A percentile compares a stretch with the other conserved stretches of the same genome.
These are phyloP conservation scores for Chionomys nivalis DNA, from an alignment of 2,113 vertebrate species.

Conservation along the genomic window DNA sequence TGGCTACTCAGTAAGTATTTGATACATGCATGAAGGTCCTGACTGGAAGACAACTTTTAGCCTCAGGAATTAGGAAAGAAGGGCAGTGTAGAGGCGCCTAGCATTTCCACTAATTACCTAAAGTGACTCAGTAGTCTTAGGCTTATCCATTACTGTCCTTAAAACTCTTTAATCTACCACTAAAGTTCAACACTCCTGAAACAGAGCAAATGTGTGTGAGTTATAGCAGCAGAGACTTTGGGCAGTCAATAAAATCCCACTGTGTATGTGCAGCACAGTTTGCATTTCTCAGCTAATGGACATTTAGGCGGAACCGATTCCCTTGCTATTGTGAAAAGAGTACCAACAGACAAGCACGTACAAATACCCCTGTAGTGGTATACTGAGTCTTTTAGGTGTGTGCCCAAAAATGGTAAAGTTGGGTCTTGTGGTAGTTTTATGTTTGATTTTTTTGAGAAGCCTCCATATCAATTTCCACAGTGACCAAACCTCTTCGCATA, in stretches of 20 bases:
- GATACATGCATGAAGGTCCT: neutral
- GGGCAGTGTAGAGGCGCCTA: neutral
- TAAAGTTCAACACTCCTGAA: neutral
- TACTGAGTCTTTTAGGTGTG: neutral
- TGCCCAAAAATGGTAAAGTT: neutral
- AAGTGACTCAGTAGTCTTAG: neutral
- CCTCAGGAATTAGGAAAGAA: neutral
- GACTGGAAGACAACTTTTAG: neutral
- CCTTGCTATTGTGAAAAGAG: neutral
- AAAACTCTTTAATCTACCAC: neutral
- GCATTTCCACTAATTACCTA: neutral
- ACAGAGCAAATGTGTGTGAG: neutral
- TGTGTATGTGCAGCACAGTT: neutral
- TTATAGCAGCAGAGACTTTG: neutral
- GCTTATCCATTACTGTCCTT: neutral
- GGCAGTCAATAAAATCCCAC: neutral
- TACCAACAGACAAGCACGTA: neutral
- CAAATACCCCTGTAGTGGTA: neutral
- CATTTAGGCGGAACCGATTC: neutral
- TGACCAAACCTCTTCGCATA: neutral
- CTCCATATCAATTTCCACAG: neutral
- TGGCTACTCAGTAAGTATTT: neutral
- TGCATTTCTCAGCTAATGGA: neutral
- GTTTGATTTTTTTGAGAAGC: neutral
- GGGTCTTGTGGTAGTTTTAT: neutral